Base-by-base conservation (phyloP, 2,888 invertebrate genomes). In the Cheilosia vulpina region DNA sequence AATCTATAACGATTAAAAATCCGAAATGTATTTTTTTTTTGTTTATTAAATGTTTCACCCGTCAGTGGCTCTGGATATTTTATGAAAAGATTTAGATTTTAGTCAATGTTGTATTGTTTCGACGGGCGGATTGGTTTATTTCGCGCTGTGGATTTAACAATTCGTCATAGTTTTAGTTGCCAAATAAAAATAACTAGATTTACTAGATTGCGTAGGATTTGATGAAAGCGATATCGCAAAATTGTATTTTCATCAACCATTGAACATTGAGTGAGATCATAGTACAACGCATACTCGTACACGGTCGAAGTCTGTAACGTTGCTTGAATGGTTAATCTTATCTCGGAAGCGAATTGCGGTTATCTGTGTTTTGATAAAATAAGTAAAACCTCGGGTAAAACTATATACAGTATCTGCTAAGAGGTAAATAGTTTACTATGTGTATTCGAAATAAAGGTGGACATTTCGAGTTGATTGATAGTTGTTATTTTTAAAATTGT, bases 261-360 rank as follows among this genome's bases (percentile, higher is more conserved):
- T 47, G 6, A 24, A 55, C 13, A 9, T 11, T 62, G 19, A n/a
- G 24, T 73, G 63, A 65, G 47, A 47, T 75, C 45, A 65, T 47
- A 55, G 4, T 4, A 38, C 13, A 38, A 13, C 13, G 4, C 13
- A 13, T 4, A 38, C 38, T 13, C 13, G 38, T 38, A 38, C 38
- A 38, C 4, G 11, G 13, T 38, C 13, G 38, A 38, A 38, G 38
- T 38, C 38, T 38, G 4, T 13, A 38, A 13, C 21, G 50, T 58
- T 15, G 38, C 17, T 45, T 65, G 65, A 58, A 50, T 65, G 57
- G 53, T 55, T 77, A 62, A 68, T 77, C 77, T 77, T 77, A 77
- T 77, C 77, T 69, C 24, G 7, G 41, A 38, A 38, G 43, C 6
- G 21, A 52, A 68, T 58, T 76, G 41, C 58, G 65, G 58, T 68